phyloP scores from a whole-genome alignment of 2,113 vertebrate genomes.

The Vicugna pacos region DNA sequence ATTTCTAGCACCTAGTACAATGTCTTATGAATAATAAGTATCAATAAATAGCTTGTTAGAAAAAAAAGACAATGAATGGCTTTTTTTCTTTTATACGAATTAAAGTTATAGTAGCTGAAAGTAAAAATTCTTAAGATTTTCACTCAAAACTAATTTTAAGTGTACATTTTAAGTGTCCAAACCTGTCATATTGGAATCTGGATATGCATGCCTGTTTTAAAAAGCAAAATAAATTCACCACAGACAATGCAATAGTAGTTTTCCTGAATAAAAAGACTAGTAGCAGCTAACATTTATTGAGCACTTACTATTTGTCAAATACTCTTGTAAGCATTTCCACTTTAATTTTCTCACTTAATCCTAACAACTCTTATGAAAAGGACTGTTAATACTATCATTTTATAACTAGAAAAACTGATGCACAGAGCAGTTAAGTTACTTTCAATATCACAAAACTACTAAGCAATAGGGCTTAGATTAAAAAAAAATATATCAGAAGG shows the following conservation, averaged over 20 bases:
- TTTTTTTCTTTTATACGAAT: not conserved
- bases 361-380: not conserved
- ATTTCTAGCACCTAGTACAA: not conserved
- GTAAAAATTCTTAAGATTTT: conserved; percentile 50
- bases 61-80: not conserved
- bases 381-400: not conserved
- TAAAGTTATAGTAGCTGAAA: conserved; percentile 4
- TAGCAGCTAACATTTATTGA: conserved; percentile 13
- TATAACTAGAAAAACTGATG: not conserved
- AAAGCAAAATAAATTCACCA: conserved; percentile 46
- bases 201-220: not conserved
- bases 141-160: conserved; percentile 52
- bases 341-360: conserved; percentile 48
- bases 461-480: not conserved
- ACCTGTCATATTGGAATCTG: not conserved
- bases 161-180: not conserved
- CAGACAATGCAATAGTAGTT: not conserved
- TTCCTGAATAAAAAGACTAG: not conserved
- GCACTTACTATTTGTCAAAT: not conserved
- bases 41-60: not conserved
- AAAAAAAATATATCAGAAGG: not conserved
- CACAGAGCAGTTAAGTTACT: not conserved
- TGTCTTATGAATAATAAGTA: not conserved
- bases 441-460: not conserved
- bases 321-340: not conserved